Conservation (phyloP, 2,113 vertebrate genomes). For the Dolichotis patagonum region DNA sequence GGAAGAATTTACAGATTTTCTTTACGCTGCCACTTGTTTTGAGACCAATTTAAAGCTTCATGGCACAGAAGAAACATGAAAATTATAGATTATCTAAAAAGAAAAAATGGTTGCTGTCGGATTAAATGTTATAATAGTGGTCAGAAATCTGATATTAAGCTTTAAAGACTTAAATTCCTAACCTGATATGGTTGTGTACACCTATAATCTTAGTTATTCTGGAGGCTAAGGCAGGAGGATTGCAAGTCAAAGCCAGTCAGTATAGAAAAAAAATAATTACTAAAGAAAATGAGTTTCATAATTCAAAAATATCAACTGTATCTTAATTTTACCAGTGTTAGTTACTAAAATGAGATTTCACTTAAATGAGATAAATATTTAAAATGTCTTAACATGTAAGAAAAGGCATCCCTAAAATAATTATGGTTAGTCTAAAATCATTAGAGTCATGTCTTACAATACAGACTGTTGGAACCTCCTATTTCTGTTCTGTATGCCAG, state of each 20-base stretch:
- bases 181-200: not conserved
- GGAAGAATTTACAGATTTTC: not conserved
- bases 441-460: not conserved
- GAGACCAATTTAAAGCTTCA: conserved; percentile 34
- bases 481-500: not conserved
- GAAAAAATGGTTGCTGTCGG: conserved; percentile 46
- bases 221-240: not conserved
- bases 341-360: conserved; percentile 29
- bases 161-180: conserved; percentile 29
- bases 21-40: not conserved
- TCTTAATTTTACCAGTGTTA: not conserved
- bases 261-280: not conserved
- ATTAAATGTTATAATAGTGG: not conserved
- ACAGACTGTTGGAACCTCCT: not conserved
- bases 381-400: not conserved
- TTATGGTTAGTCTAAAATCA: not conserved
- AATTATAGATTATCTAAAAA: conserved; percentile 24
- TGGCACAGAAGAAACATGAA: not conserved
- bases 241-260: not conserved
- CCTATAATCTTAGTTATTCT: not conserved
- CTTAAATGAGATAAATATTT: conserved; percentile 27
- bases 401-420: conserved; percentile 4
- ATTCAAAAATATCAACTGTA: conserved; percentile 4
- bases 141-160: not conserved
- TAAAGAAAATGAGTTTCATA: conserved; percentile 29